Base-by-base conservation (phyloP, 1,140 invertebrate species). In the Harpegnathos saltator region DNA sequence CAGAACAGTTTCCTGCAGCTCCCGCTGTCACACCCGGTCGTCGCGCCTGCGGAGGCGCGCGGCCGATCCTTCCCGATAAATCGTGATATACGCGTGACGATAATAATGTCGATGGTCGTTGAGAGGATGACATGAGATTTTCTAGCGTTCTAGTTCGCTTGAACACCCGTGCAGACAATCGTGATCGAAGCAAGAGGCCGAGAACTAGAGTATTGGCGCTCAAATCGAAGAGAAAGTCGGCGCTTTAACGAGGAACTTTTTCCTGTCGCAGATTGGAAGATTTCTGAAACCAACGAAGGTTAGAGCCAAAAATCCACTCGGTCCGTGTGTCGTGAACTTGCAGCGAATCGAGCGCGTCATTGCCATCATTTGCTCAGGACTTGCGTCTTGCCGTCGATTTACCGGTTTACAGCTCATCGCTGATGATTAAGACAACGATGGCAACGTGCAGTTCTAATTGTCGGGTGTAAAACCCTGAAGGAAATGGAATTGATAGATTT, bases 61-160 rank as follows among this genome's bases (percentile, higher is more conserved):
- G 15, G n/a, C 17, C 7, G 33, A 78, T 78, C 58, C 17, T 26
- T 56, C 9, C 38, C 38, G 17, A 78, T 38, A 33, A 69, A 22
- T 78, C n/a, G 1, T 69, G 52, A 68, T 58, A 19, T 38, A n/a
- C 54, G 24, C 12, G 7, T 58, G 29, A 69, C 9, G 54, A 80
- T 62, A 80, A 71, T 71, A 80, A 71, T 71, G 58, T 80, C 4
- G 17, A 78, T 68, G 33, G 38, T 56, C 15, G 63, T 22, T 58
- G 59, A 56, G 29, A 78, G 56, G 15, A 71, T 71, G 33, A 80
- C 17, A 9, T 58, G 0, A n/a, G 59, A 71, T 48, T 5, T 9
- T 1, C 19, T 56, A 54, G 52, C 50, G 17, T 33, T 17, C n/a
- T 17, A 78, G 68, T n/a, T 5, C 44, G 1, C 38, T 58, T 44